Evolutionary conservation across 2,888 invertebrate genomes (phyloP).

Genomic region (Emmelina monodactyla): DNA sequence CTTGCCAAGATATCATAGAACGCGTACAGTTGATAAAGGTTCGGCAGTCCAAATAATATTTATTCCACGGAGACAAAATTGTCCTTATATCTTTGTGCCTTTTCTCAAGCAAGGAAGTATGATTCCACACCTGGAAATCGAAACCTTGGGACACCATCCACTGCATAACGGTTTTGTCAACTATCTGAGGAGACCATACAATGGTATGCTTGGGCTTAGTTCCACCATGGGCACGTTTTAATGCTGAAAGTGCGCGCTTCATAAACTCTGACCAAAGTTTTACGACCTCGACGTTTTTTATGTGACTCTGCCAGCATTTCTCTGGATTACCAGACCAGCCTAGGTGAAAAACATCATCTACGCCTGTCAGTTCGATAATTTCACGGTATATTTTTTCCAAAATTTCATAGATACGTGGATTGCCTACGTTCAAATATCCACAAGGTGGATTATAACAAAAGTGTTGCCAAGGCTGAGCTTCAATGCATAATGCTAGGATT

Average conservation of each 20-base stretch:
- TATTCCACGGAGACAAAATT: conserved; percentile 86
- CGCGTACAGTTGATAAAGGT: conserved; percentile 77
- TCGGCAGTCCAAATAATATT: conserved; percentile 88
- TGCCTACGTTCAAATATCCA: conserved; percentile 84
- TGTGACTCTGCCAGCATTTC: conserved; percentile 77
- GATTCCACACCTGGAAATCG: conserved; percentile 72
- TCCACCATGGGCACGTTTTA: conserved; percentile 69
- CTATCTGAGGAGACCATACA: conserved; percentile 81
- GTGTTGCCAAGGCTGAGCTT: conserved; percentile 79
- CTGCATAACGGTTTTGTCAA: conserved; percentile 77
- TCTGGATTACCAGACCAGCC: conserved; percentile 85
- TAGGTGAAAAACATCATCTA: conserved; percentile 81
- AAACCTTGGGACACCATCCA: conserved; percentile 59
- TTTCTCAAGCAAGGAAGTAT: background rate
- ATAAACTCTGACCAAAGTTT: conserved; percentile 83
- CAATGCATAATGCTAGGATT: conserved; percentile 80
- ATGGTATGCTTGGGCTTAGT: conserved; percentile 65
- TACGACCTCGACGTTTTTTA: conserved; percentile 77
- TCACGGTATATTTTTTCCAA: conserved; percentile 79
- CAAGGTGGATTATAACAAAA: conserved; percentile 88
- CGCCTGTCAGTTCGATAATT: conserved; percentile 75
- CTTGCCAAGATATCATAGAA: conserved; percentile 91
- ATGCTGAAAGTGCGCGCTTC: conserved; percentile 64
- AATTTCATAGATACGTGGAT: conserved; percentile 77
- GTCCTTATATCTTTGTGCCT: conserved; percentile 40